Evolutionary conservation across 2,888 invertebrate species (phyloP).

Genomic region (Ormyrus labotus): DNA sequence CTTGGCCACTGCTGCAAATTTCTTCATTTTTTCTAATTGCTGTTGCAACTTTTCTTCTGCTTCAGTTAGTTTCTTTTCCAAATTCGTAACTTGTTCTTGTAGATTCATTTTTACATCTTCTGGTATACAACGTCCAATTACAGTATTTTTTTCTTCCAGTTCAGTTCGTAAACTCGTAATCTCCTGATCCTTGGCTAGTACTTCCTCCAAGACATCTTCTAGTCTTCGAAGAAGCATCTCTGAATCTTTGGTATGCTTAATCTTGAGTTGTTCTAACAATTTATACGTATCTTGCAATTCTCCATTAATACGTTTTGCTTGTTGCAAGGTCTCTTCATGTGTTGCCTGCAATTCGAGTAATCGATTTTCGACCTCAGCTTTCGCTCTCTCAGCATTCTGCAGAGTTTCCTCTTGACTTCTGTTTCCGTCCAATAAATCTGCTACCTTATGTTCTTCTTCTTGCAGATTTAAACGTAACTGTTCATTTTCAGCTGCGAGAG

Average conservation of each 20-base stretch:
- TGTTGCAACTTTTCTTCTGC: conserved; percentile 82
- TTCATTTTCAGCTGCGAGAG: conserved; percentile 65
- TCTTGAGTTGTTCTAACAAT: conserved; percentile 75
- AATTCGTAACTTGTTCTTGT: conserved; percentile 72
- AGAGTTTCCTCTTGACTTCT: conserved; percentile 68
- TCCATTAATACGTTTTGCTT: conserved; percentile 61
- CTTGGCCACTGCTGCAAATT: conserved; percentile 86
- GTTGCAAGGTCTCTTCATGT: conserved; percentile 62
- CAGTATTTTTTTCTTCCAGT: conserved; percentile 73
- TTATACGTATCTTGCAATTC: conserved; percentile 75
- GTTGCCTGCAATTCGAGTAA: conserved; percentile 60
- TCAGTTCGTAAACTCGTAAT: conserved; percentile 71
- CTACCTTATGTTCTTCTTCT: conserved; percentile 65
- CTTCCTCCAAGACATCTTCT: conserved; percentile 75
- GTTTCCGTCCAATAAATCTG: conserved; percentile 73
- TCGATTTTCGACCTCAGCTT: conserved; percentile 59
- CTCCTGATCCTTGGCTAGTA: conserved; percentile 75
- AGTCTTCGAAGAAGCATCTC: conserved; percentile 71
- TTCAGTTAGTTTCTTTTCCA: conserved; percentile 72
- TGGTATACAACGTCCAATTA: conserved; percentile 68
- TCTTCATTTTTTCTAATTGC: conserved; percentile 86
- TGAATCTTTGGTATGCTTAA: conserved; percentile 73
- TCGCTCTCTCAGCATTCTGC: conserved; percentile 66
- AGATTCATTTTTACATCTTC: conserved; percentile 70
- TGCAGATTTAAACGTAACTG: conserved; percentile 57